phyloP scores from a whole-genome alignment of 2,113 vertebrate species.

The Arenaria interpres region DNA sequence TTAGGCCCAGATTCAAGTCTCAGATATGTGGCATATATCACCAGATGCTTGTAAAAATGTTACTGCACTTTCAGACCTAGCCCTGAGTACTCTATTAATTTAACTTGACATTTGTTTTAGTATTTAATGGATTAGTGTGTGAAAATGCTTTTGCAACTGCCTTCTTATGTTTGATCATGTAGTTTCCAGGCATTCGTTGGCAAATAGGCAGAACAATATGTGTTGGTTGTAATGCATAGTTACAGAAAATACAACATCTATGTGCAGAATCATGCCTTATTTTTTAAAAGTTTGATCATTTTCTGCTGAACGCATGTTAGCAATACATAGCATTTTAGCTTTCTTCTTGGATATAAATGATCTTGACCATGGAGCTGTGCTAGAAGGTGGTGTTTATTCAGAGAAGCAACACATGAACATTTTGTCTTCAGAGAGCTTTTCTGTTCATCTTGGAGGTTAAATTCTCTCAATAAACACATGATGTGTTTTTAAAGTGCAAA shows the following conservation, averaged over 20 bases:
- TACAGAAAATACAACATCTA: not conserved
- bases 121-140: conserved; percentile 37
- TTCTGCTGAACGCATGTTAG: not conserved
- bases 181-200: not conserved
- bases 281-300: not conserved
- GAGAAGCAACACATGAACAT: not conserved
- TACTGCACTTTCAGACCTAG: conserved; percentile 38
- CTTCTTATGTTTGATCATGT: not conserved
- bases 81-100: conserved; percentile 57
- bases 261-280: not conserved
- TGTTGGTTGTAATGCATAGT: not conserved
- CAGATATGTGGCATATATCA: conserved; percentile 38
- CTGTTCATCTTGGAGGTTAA: not conserved
- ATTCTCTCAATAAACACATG: not conserved
- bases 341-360: not conserved
- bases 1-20: conserved; percentile 38
- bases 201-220: not conserved
- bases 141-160: conserved; percentile 32
- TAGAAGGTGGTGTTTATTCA: not conserved
- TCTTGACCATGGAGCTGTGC: not conserved
- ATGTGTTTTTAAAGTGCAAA: not conserved
- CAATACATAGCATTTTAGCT: not conserved
- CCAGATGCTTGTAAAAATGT: conserved; percentile 67
- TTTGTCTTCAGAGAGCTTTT: not conserved
- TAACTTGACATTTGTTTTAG: conserved; percentile 48